Percentiles rank a stretch among this genome's conserved stretches.
Evolutionary conservation across 23 tunicate genomes (phyloP).

Genomic region (Halocynthia aurantium): DNA sequence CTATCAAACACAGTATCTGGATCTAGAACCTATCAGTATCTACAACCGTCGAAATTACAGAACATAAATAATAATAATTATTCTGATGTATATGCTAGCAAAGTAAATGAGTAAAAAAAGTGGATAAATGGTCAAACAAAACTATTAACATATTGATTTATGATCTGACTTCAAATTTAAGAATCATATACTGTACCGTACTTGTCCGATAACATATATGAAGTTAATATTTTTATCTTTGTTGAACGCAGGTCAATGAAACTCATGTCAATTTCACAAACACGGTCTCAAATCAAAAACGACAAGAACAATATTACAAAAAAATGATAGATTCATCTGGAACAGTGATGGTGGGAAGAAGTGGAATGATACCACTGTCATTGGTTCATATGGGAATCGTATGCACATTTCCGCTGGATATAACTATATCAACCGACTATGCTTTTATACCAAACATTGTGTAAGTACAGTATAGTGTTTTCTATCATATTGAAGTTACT

Average conservation of each 20-base stretch:
- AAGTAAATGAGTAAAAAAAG: too few species aligned
- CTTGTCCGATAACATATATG: too few species aligned
- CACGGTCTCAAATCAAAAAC: constrained; percentile 43
- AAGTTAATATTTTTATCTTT: too few species aligned
- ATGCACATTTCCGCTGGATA: constrained; percentile 64
- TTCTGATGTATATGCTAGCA: too few species aligned
- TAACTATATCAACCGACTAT: constrained; percentile 44
- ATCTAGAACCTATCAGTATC: too few species aligned
- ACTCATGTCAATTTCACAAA: constrained; percentile 88
- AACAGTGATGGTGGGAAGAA: constrained; percentile 39
- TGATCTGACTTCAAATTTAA: too few species aligned
- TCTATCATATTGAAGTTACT: neutral
- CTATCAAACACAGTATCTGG: too few species aligned
- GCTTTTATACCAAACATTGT: constrained; percentile 66
- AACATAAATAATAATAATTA: too few species aligned
- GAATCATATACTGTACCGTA: too few species aligned
- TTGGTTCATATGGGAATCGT: constrained; percentile 46
- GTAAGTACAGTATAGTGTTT: constrained; percentile 24
- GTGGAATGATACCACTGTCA: constrained; percentile 2
- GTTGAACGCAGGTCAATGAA: constrained; percentile 46
- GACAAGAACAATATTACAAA: constrained; percentile 24
- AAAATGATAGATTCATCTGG: constrained; percentile 28
- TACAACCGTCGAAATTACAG: too few species aligned
- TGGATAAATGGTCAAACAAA: too few species aligned
- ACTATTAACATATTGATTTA: too few species aligned